These are phyloP conservation scores for Dromius quadrimaculatus DNA, from an alignment of 2,888 invertebrate species.

Conservation along the genomic window DNA sequence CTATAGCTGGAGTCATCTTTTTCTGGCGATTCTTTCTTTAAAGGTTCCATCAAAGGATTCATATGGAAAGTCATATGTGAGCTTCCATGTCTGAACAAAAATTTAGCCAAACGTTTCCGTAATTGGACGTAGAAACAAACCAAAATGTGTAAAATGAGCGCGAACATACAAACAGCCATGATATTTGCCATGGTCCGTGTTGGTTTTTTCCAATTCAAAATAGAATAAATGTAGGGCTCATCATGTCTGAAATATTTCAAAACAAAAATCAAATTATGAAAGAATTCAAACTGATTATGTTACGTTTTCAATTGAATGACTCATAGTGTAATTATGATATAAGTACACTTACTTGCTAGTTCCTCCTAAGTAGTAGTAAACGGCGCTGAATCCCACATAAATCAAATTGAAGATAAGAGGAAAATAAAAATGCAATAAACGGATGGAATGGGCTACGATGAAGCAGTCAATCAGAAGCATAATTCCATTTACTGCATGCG, in stretches of 20 bases:
- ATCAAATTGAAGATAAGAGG: conserved; percentile 72
- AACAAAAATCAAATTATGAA: conserved; percentile 26
- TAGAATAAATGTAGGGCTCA: conserved; percentile 22
- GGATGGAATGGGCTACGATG: conserved; percentile 79
- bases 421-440: conserved; percentile 73
- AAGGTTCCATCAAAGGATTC: conserved; percentile 4
- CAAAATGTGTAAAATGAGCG: conserved; percentile 13
- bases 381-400: conserved; percentile 73
- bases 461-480: conserved; percentile 80
- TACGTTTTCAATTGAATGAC: neutral
- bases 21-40: conserved; percentile 10
- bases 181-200: conserved; percentile 14
- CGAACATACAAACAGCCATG: neutral
- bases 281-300: neutral
- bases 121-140: conserved; percentile 14
- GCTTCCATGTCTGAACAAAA: neutral
- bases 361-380: conserved; percentile 26
- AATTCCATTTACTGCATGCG: conserved; percentile 73
- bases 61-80: neutral
- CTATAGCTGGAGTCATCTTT: neutral
- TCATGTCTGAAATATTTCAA: conserved; percentile 35
- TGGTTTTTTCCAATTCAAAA: conserved; percentile 37
- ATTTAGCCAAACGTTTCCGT: conserved; percentile 29
- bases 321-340: neutral
- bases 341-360: conserved; percentile 42